Conservation (phyloP, 2,113 vertebrate species). For the Callospermophilus lateralis region DNA sequence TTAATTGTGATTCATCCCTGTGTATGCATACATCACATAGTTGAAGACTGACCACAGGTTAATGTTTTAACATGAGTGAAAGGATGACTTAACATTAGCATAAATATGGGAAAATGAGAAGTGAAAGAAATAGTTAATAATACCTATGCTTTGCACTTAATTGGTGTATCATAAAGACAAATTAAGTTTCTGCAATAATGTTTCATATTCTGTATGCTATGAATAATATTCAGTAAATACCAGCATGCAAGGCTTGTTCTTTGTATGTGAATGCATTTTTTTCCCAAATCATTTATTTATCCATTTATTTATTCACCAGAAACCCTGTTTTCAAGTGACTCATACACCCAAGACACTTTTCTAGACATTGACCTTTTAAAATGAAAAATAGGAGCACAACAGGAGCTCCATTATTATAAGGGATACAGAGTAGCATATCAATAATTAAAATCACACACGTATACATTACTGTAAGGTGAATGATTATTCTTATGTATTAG, state of each 20-base stretch:
- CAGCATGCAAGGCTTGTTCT: neutral
- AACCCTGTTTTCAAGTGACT: neutral
- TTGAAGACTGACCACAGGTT: neutral
- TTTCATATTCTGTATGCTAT: neutral
- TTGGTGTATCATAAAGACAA: neutral
- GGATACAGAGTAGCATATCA: neutral
- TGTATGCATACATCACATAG: neutral
- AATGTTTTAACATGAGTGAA: neutral
- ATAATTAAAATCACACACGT: neutral
- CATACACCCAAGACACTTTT: neutral
- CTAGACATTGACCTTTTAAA: conserved; percentile 13
- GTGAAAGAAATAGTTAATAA: neutral
- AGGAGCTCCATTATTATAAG: neutral
- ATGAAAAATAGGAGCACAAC: neutral
- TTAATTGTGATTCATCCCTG: neutral
- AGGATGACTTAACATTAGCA: neutral
- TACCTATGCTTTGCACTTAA: neutral
- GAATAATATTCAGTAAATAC: neutral
- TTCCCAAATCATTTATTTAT: neutral
- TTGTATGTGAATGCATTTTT: neutral
- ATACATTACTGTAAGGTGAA: neutral
- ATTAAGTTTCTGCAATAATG: neutral
- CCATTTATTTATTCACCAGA: neutral
- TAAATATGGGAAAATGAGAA: neutral
- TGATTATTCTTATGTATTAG: neutral